Base-by-base conservation (phyloP, 2,888 invertebrate species). In the Apamea monoglypha region DNA sequence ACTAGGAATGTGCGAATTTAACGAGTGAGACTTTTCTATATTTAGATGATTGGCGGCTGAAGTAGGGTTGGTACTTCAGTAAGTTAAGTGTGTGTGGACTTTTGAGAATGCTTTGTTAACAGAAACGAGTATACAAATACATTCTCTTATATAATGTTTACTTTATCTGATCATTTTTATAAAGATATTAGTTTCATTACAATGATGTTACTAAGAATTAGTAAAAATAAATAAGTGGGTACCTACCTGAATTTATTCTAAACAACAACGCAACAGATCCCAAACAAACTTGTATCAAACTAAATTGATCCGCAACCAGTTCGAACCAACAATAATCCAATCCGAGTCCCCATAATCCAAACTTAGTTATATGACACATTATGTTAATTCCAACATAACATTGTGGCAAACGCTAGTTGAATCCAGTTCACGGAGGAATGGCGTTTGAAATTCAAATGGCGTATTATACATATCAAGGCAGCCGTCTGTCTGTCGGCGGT, bases 361-460 rank as follows among this genome's bases (percentile, higher is more conserved):
- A 83, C 69, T 77, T 79, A 80, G 81, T 78, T 84, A 77, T 83
- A 80, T 81, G 80, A 85, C 78, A 88, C 75, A 84, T 90, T 87
- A 90, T 89, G 87, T 85, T 90, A 89, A 89, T 87, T 76, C 29
- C 77, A 78, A 82, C 85, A 81, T 86, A 91, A 87, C 89, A 87
- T 88, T 87, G 83, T 78, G 85, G 88, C 88, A 86, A 83, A 85
- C 84, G 87, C 86, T 84, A 83, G 87, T 87, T 85, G 84, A 86
- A 90, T 86, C 84, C 88, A 86, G 84, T 90, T 88, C 87, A 87
- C 88, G 82, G 77, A 71, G 82, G 86, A 87, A 80, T 82, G 83
- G 77, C 85, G 90, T 92, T 93, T 91, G 92, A 91, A 91, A 92
- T 93, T 93, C 93, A 92, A 93, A 93, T 93, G 87, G 90, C 91